Percentiles rank a stretch among this genome's conserved stretches.
These are phyloP conservation scores for Cantharis lateralis DNA, from an alignment of 2,888 invertebrate genomes.

Conservation along the genomic window DNA sequence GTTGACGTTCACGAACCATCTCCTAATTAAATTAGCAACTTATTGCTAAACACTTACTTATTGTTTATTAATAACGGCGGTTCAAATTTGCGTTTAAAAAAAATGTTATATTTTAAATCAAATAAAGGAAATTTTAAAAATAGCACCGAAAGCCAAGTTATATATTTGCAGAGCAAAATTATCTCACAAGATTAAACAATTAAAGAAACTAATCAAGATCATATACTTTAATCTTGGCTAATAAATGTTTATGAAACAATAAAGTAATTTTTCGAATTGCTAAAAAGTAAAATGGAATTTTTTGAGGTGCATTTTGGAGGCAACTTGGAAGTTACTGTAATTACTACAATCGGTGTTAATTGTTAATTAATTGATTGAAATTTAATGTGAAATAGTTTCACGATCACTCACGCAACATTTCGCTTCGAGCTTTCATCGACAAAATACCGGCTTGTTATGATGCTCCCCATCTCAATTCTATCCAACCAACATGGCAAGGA, in stretches of 20 bases:
- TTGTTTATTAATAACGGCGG: neutral
- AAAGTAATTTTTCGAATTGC: neutral
- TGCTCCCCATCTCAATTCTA: slow-evolving; percentile 6
- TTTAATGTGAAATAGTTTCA: neutral
- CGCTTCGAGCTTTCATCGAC: slow-evolving; percentile 15
- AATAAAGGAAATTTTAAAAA: neutral
- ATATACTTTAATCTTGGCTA: neutral
- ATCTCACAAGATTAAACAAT: neutral
- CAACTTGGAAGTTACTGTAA: neutral
- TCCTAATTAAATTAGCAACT: neutral
- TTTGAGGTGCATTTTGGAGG: neutral
- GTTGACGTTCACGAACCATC: neutral
- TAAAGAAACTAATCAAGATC: neutral
- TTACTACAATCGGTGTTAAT: neutral
- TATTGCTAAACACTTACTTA: neutral
- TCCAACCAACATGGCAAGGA: neutral
- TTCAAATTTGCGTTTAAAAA: no score
- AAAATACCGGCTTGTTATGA: slow-evolving; percentile 12
- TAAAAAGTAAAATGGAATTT: neutral
- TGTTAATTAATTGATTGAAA: neutral
- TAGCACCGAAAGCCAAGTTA: neutral
- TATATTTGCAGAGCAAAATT: neutral
- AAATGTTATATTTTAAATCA: neutral
- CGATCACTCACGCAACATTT: neutral
- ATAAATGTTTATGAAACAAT: neutral